Evolutionary conservation across 2,797 vertebrate genomes (phyloP).

Genomic region (Adelosebastes latens): DNA sequence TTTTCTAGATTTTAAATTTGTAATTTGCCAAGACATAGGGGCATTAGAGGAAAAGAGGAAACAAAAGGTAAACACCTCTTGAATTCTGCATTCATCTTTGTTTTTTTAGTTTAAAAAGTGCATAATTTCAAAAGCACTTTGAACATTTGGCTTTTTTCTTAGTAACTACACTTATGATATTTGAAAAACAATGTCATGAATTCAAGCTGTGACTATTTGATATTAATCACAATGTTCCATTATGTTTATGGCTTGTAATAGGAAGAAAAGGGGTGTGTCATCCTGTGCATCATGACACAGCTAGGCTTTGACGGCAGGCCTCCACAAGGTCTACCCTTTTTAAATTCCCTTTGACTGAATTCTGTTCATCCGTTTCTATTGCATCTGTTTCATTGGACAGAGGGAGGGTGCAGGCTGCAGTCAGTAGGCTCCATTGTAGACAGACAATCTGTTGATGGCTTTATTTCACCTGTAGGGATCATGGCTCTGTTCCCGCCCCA

Average conservation of each 20-base stretch:
- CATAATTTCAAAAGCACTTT: slow-evolving; percentile 88
- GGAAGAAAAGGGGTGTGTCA: slow-evolving; percentile 99
- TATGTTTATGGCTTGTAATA: slow-evolving; percentile 99
- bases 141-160: slow-evolving; percentile 89
- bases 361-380: slow-evolving; percentile 99
- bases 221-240: slow-evolving; percentile 99
- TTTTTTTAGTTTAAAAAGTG: slow-evolving; percentile 77
- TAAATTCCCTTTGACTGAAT: slow-evolving; percentile 99
- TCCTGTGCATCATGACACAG: slow-evolving; percentile 99
- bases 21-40: slow-evolving; percentile 92
- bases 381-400: slow-evolving; percentile 97
- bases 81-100: slow-evolving; percentile 81
- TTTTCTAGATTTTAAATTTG: slow-evolving; percentile 85
- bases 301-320: slow-evolving; percentile 99
- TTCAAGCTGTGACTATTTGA: slow-evolving; percentile 99
- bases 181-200: slow-evolving; percentile 80
- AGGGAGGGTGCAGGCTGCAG: slow-evolving; percentile 86
- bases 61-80: slow-evolving; percentile 95
- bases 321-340: slow-evolving; percentile 99
- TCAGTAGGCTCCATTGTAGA: slow-evolving; percentile 85
- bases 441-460: slow-evolving; percentile 61
- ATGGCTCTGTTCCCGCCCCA: slow-evolving; percentile 67
- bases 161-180: slow-evolving; percentile 40
- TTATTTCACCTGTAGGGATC: slow-evolving; percentile 97
- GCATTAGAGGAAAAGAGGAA: slow-evolving; percentile 96